Evolutionary conservation across 2,113 vertebrate genomes (phyloP).

Genomic region (Xenopus tropicalis): UCB_Xtro_10.0 CM004452.2:43387001-43387500

Average conservation of each 20-base stretch:
- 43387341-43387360: constrained; percentile 3
- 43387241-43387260: constrained; percentile 26
- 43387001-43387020: not conserved
- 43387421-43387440: not conserved
- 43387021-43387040: not conserved
- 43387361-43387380: constrained; percentile 15
- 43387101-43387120: not conserved
- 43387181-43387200: not conserved
- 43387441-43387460: constrained; percentile 7
- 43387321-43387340: not conserved
- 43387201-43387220: constrained; percentile 2
- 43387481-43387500: constrained; percentile 19
- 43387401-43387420: constrained; percentile 17
- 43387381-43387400: constrained; percentile 15
- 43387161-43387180: too few species aligned
- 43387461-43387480: not conserved
- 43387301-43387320: not conserved
- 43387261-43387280: constrained; percentile 40
- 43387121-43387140: not conserved
- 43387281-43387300: constrained; percentile 12
- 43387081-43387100: not conserved
- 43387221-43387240: constrained; percentile 21
- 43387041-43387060: not conserved
- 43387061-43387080: not conserved
- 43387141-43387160: not conserved